These are phyloP conservation scores for Chinchilla lanigera DNA, from an alignment of 2,113 vertebrate species.

Conservation along the genomic window DNA sequence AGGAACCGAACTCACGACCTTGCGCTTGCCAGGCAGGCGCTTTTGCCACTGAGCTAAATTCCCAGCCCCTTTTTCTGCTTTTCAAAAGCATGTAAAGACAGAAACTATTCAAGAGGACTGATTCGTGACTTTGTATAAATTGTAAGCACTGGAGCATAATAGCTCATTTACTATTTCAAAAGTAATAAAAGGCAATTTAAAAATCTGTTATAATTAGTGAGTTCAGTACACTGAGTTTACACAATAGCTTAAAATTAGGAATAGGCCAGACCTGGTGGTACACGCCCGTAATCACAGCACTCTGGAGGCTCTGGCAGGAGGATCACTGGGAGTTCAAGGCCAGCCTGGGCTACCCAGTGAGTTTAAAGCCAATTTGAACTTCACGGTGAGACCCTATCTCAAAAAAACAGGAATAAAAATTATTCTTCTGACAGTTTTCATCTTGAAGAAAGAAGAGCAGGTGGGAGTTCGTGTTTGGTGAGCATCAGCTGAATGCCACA, in stretches of 20 bases:
- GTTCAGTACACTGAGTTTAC: not conserved
- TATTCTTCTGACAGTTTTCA: not conserved
- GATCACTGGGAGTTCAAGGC: not conserved
- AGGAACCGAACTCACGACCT: too few relatives aligned
- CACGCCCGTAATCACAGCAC: not conserved
- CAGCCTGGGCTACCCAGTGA: too few relatives aligned
- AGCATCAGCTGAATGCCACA: not conserved
- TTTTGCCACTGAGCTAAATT: too few relatives aligned
- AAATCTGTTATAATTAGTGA: not conserved
- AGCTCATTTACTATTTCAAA: not conserved
- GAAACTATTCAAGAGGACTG: not conserved
- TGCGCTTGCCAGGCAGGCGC: too few relatives aligned
- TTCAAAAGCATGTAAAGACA: not conserved
- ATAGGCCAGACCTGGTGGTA: not conserved
- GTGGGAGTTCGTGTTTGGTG: not conserved
- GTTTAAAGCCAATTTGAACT: not conserved
- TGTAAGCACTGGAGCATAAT: not conserved
- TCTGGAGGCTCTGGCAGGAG: not conserved
- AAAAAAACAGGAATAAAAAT: not conserved
- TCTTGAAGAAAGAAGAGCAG: not conserved
- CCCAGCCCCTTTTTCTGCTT: constrained; percentile 1
- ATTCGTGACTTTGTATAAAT: not conserved
- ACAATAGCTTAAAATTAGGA: not conserved
- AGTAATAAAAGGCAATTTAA: not conserved
- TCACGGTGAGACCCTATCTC: not conserved